A percentile compares a stretch with the other conserved stretches of the same genome.
These are phyloP conservation scores for Apocheima hispidaria DNA, from an alignment of 2,888 invertebrate genomes.

Conservation along the genomic window DNA sequence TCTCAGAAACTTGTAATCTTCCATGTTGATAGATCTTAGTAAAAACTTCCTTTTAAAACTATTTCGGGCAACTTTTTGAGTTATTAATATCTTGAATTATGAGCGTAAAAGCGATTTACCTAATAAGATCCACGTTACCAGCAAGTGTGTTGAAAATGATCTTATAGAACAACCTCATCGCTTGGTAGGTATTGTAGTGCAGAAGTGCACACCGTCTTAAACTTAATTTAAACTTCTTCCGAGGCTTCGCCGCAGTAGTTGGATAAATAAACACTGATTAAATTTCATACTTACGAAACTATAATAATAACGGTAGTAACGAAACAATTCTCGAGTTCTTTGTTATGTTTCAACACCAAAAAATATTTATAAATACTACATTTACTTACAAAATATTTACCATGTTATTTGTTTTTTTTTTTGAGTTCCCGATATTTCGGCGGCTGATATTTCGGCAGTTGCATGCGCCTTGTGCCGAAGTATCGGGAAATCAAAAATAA, in stretches of 20 bases:
- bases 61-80: too few species aligned
- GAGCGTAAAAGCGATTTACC: too few species aligned
- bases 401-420: too few species aligned
- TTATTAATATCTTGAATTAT: too few species aligned
- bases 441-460: too few species aligned
- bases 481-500: too few species aligned
- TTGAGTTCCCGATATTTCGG: too few species aligned
- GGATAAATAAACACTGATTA: conserved; percentile 31
- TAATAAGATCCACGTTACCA: not conserved
- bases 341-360: not conserved
- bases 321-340: not conserved
- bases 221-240: conserved; percentile 37
- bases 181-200: conserved; percentile 21
- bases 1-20: too few species aligned
- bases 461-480: too few species aligned
- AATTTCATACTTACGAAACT: conserved; percentile 21
- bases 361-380: not conserved
- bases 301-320: not conserved
- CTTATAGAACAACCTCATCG: conserved; percentile 2
- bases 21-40: too few species aligned
- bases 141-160: not conserved
- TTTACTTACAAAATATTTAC: not conserved
- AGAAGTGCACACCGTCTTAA: conserved; percentile 29
- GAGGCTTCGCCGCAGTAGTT: conserved; percentile 19
- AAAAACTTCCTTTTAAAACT: too few species aligned